Percentiles rank a stretch among this genome's conserved stretches.
These are phyloP conservation scores for Epizoanthus ramosus DNA, from an alignment of 92 coral and sea anemone species.

Conservation along the genomic window DNA sequence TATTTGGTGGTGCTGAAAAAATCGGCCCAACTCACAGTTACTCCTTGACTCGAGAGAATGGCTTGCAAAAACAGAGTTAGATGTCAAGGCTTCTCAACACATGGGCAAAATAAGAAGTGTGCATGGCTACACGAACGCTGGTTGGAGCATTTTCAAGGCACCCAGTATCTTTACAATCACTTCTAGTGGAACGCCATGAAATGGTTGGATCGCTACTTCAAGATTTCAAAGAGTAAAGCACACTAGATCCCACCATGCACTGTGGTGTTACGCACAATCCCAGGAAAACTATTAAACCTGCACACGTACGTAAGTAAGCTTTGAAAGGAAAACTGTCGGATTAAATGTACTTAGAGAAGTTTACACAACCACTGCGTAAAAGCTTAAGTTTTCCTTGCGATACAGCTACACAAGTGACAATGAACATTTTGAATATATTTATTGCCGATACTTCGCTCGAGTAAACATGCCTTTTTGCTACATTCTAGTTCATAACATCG, in stretches of 20 bases:
- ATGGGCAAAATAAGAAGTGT: too few species aligned
- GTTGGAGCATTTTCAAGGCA: too few species aligned
- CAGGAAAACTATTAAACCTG: background rate
- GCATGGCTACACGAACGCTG: too few species aligned
- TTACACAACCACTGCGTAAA: slow-evolving; percentile 2
- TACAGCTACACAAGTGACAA: slow-evolving; percentile 6
- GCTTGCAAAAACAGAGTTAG: too few species aligned
- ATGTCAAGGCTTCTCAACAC: too few species aligned
- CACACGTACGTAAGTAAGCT: background rate
- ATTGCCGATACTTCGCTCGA: background rate
- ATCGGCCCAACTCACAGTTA: too few species aligned
- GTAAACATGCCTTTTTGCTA: background rate
- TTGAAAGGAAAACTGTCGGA: slow-evolving; percentile 1
- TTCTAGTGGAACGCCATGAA: too few species aligned
- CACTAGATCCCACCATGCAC: background rate
- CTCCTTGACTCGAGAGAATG: background rate
- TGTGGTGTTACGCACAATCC: too few species aligned
- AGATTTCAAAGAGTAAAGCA: background rate
- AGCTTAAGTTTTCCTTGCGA: background rate
- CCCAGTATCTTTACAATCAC: too few species aligned
- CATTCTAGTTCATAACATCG: background rate
- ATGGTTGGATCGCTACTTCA: too few species aligned
- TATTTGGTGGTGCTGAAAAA: background rate
- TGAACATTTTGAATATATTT: slow-evolving; percentile 6
- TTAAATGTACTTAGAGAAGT: background rate